Evolutionary conservation across 1,140 invertebrate genomes (phyloP).

Genomic region (Tenebrio molitor): DNA sequence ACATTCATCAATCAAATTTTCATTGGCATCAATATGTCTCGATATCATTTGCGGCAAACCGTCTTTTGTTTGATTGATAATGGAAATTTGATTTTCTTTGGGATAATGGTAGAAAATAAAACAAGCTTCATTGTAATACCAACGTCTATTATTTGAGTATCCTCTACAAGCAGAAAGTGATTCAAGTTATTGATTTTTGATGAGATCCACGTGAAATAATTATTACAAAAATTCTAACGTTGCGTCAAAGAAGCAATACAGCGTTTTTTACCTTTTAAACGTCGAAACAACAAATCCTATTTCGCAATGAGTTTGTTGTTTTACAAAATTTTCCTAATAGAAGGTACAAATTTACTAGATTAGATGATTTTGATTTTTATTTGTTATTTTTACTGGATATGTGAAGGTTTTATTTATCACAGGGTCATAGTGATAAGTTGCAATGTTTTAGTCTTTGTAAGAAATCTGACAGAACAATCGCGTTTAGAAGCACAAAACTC

Average conservation of each 20-base stretch:
- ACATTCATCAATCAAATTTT: constrained; percentile 26
- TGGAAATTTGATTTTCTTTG: constrained; percentile 13
- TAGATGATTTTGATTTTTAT: constrained; percentile 31
- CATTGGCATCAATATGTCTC: not conserved
- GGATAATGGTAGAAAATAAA: constrained; percentile 15
- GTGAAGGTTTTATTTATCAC: constrained; percentile 45
- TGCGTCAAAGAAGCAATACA: not conserved
- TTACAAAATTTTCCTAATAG: constrained; percentile 10
- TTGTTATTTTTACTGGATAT: constrained; percentile 30
- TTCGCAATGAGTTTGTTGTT: constrained; percentile 22
- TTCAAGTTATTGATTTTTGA: constrained; percentile 22
- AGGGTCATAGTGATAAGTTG: constrained; percentile 43
- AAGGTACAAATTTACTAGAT: constrained; percentile 18
- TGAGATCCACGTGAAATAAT: not conserved
- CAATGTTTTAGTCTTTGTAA: not conserved
- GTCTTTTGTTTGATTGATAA: not conserved
- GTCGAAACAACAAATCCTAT: not conserved
- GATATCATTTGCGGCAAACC: not conserved
- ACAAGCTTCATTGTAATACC: constrained; percentile 36
- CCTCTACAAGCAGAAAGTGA: constrained; percentile 39
- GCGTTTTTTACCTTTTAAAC: not conserved
- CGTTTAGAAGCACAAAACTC: constrained; percentile 5
- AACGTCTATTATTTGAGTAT: constrained; percentile 41
- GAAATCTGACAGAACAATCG: not conserved
- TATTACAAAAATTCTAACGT: constrained; percentile 7